Evolutionary conservation across 2,113 vertebrate species (phyloP), one percentile per base, ranked within the genome.

Genomic region (Chaenogobius annularis): DNA sequence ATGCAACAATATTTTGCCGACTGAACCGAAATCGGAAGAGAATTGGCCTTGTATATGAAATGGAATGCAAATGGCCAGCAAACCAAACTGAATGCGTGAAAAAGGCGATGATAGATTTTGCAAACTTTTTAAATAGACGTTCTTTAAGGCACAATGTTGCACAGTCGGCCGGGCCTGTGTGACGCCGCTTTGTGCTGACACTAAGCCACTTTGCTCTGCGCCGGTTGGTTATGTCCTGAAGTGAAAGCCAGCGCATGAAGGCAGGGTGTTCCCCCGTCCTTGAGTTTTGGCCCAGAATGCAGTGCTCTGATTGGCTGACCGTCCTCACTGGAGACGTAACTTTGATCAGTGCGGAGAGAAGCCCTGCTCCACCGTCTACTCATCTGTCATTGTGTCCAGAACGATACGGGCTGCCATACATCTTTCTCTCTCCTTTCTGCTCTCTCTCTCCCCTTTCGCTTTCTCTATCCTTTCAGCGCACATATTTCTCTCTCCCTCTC

Each of bases 341-440:
- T 90, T 87, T 89, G 87, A 91, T 90, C 85, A 85, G 72, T 52
- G 79, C 80, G 83, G 84, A 83, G 83, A 88, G 86, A 73, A 77
- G 85, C 85, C 86, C 72, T 79, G 82, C 77, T 71, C 78, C 66
- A 75, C 88, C 88, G 86, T 89, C 83, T 80, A 81, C 77, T 88
- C 91, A 90, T 92, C 86, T 84, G 88, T 92, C 91, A 92, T 88
- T 79, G 84, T 90, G 91, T 91, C 89, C 64, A 70, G 68, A 72
- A 47, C 65, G 35, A 88, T 91, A 83, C 79, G 69, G 50, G 67
- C 75, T 26, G 70, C 87, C 85, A 91, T 91, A 83, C 83, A 88
- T 92, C 88, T 90, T 81, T 62, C 81, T 22, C 52, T 55, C 52
- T 31, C 19, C 47, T 31, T 31, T 31, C 14, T 13, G 15, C 4